A percentile compares a stretch with the other conserved stretches of the same genome.
phyloP scores from a whole-genome alignment of 2,797 vertebrate species.

The Decapterus maruadsi region DNA sequence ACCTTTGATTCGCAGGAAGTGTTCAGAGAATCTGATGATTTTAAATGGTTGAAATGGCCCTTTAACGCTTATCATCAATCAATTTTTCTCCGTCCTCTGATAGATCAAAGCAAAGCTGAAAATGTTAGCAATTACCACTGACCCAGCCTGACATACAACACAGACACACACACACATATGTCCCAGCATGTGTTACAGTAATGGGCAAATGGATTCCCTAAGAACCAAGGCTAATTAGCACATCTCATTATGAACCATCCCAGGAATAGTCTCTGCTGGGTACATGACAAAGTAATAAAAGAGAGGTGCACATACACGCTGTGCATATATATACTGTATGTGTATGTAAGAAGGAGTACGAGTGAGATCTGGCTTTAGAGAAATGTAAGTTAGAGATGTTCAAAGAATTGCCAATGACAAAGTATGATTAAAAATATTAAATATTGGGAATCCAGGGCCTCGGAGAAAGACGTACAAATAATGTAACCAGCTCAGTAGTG shows the following conservation, averaged over 20 bases:
- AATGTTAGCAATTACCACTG: conserved; percentile 67
- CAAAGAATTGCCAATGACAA: background rate
- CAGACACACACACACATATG: conserved; percentile 21
- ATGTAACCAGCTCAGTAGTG: background rate
- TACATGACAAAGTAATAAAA: conserved; percentile 33
- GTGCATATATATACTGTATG: conserved; percentile 14
- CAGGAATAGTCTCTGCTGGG: conserved; percentile 39
- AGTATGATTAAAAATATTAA: conserved; percentile 1
- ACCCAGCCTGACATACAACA: conserved; percentile 49
- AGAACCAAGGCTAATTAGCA: conserved; percentile 72
- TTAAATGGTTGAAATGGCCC: conserved; percentile 29
- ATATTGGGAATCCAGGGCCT: no score
- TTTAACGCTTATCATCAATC: conserved; percentile 26
- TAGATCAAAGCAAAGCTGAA: conserved; percentile 57
- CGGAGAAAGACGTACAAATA: background rate
- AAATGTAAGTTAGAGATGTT: conserved; percentile 7
- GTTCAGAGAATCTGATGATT: background rate
- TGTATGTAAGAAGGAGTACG: background rate
- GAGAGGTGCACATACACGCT: background rate
- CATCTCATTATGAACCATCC: conserved; percentile 32
- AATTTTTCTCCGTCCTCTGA: conserved; percentile 30
- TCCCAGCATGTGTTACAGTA: conserved; percentile 24
- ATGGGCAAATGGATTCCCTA: conserved; percentile 43
- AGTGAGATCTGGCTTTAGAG: conserved; percentile 15
- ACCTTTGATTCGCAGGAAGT: background rate